Conservation (phyloP, 2,888 invertebrate genomes). For the Heteromyza rotundicornis region DNA sequence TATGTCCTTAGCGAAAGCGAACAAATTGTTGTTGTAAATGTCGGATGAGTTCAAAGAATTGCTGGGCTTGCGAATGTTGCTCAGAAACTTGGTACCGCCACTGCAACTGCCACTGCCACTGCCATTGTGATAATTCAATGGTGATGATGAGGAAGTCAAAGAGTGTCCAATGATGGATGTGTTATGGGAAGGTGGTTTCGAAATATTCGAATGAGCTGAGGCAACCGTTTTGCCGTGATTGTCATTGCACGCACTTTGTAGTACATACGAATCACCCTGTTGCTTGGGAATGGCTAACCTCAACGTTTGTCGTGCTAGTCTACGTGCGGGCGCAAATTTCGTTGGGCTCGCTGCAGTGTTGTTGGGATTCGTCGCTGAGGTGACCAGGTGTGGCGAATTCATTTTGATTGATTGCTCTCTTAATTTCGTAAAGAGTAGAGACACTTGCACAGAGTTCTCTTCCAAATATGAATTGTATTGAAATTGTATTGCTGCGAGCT, state of each 20-base stretch:
- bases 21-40: constrained; percentile 55
- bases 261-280: constrained; percentile 46
- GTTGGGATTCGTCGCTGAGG: constrained; percentile 21
- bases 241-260: constrained; percentile 23
- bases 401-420: constrained; percentile 30
- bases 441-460: too few relatives aligned
- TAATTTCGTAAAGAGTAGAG: too few relatives aligned
- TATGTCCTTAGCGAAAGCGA: constrained; percentile 57
- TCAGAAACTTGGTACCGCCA: constrained; percentile 42
- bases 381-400: constrained; percentile 50
- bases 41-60: constrained; percentile 58
- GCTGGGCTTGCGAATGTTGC: constrained; percentile 54
- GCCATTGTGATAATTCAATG: constrained; percentile 14
- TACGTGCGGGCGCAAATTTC: constrained; percentile 62
- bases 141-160: constrained; percentile 30
- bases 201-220: constrained; percentile 34
- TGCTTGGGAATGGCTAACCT: constrained; percentile 61
- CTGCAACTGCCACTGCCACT: constrained; percentile 12
- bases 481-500: too few relatives aligned
- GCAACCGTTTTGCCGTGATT: neutral
- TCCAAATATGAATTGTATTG: too few relatives aligned
- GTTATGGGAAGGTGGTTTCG: constrained; percentile 51
- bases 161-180: too few relatives aligned
- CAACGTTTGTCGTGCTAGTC: constrained; percentile 59
- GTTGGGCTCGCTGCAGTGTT: constrained; percentile 36